These are phyloP conservation scores for Syngnathus rostellatus DNA, from an alignment of 2,797 vertebrate species.

Conservation along the genomic window DNA sequence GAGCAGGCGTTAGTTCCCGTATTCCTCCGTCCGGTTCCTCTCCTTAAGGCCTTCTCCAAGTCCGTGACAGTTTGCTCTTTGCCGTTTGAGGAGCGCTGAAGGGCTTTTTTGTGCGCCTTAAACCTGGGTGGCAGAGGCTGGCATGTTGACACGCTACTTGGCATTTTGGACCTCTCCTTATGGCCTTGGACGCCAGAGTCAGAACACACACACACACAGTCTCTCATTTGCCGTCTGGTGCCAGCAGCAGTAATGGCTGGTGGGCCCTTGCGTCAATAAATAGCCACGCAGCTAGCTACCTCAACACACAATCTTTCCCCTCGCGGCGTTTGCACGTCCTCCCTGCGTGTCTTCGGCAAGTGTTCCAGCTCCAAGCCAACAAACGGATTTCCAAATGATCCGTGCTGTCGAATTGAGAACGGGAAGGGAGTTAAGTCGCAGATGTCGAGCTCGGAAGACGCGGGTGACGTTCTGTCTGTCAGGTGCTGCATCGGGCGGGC, in stretches of 20 bases:
- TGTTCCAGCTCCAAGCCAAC: too few species aligned
- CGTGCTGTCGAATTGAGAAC: neutral
- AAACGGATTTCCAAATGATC: too few species aligned
- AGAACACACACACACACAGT: constrained; percentile 50
- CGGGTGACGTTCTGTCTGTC: neutral
- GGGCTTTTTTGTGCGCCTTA: constrained; percentile 46
- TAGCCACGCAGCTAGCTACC: constrained; percentile 59
- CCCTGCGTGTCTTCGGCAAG: too few species aligned
- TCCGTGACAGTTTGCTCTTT: constrained; percentile 49
- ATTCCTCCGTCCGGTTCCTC: constrained; percentile 24
- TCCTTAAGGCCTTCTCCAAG: constrained; percentile 31
- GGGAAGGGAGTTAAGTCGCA: neutral
- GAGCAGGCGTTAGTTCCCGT: constrained; percentile 27
- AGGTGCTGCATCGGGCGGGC: neutral
- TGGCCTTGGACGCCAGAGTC: constrained; percentile 51
- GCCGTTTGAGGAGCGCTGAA: constrained; percentile 42
- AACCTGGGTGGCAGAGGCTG: constrained; percentile 61
- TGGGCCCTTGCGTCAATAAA: constrained; percentile 67
- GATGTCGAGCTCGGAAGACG: neutral
- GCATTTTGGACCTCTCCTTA: constrained; percentile 60
- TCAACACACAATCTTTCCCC: constrained; percentile 45
- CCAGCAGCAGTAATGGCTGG: constrained; percentile 57
- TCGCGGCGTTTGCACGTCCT: neutral
- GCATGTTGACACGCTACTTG: constrained; percentile 55
- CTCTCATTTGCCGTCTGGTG: constrained; percentile 34